Base-by-base conservation (phyloP, 2,797 vertebrate genomes). In the Paguma larvata region DNA sequence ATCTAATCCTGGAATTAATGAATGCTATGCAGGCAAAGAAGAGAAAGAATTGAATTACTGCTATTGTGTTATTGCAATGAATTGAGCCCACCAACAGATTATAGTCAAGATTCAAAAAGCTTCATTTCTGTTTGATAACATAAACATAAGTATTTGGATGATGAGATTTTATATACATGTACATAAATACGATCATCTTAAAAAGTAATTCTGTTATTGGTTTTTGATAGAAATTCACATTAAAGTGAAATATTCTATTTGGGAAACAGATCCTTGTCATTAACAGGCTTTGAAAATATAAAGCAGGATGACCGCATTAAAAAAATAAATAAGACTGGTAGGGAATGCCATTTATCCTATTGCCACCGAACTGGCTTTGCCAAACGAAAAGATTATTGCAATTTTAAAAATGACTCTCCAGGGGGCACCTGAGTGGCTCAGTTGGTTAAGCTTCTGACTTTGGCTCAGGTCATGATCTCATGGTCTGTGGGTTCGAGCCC, bases 301-400 rank as follows among this genome's bases (percentile, higher is more conserved):
- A 94, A 97, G 32, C 21, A 78, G 30, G 79, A 65, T 7, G 56
- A 2, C 0, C 3, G 53, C 0, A 79, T 89, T 34, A 72, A 83
- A 48, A 48, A n/a, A 80, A 95, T n/a, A 96, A 96, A 79, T 5
- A n/a, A 92, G 27, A 97, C 77, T 82, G 68, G 34, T 79, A 82
- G 53, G 62, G 25, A 91, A 13, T 1, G 6, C 0, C 14, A 65
- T 89, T 67, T 84, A 75, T 82, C 86, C 38, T 75, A 56, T 41
- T 93, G 16, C 27, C 70, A 23, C 13, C 23, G 8, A 96, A 94
- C 18, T 51, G 8, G 6, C 21, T 96, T 98, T 18, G 27, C 65
- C 65, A 32, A 65, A 5, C 4, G 72, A 65, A 90, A 92, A 94
- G 27, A 48, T 77, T 77, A 23, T 62, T 18, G 10, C 18, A 73